A percentile compares a stretch with the other conserved stretches of the same genome.
Conservation (phyloP, 2,888 invertebrate species). For the Holacanthella duospinosa region DNA sequence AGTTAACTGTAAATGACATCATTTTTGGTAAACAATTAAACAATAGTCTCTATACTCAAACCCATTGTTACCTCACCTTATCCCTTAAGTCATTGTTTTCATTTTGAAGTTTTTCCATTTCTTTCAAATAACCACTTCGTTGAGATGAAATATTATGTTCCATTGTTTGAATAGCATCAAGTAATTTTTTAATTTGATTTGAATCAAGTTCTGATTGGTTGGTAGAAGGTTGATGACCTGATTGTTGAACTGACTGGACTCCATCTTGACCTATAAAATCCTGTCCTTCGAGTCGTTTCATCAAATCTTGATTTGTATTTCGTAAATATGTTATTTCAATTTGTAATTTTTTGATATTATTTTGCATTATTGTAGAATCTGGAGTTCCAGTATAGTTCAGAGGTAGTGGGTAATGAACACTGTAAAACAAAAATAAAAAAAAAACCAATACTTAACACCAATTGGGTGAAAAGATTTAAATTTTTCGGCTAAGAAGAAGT, state of each 20-base stretch:
- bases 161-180: constrained; percentile 15
- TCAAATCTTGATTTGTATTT: constrained; percentile 19
- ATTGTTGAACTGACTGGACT: background rate
- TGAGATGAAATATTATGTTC: constrained; percentile 18
- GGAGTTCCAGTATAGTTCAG: constrained; percentile 49
- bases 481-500: background rate
- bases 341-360: constrained; percentile 46
- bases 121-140: constrained; percentile 15
- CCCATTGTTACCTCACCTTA: constrained; percentile 20
- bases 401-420: constrained; percentile 49
- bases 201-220: background rate
- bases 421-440: constrained; percentile 26
- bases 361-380: constrained; percentile 46
- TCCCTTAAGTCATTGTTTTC: constrained; percentile 30
- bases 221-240: background rate
- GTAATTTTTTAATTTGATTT: background rate
- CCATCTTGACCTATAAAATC: background rate
- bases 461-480: background rate
- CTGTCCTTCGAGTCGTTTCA: constrained; percentile 39
- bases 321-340: constrained; percentile 41
- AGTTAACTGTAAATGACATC: background rate
- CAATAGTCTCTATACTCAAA: background rate
- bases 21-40: background rate
- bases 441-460: background rate
- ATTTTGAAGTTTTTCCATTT: constrained; percentile 23